Percentiles rank a stretch among this genome's conserved stretches.
Evolutionary conservation across 2,888 invertebrate genomes (phyloP).

Genomic region (Sabatieria punctata): DNA sequence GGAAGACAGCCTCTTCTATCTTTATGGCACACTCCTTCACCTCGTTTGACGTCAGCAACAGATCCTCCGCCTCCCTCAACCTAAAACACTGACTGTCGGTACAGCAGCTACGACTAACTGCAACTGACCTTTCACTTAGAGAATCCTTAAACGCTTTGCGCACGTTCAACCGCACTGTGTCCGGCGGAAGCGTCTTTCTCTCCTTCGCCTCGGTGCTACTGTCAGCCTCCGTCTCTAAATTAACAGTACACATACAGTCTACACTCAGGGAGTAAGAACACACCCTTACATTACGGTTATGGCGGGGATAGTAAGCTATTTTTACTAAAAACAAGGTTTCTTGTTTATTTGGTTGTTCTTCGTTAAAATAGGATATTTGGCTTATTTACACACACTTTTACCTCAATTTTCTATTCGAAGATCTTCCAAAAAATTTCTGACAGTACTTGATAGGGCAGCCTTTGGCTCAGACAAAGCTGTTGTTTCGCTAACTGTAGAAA

Average conservation of each 20-base stretch:
- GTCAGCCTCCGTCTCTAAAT: background rate
- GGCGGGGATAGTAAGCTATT: too few relatives aligned
- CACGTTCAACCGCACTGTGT: conserved; percentile 62
- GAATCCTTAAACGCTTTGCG: conserved; percentile 49
- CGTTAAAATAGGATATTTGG: too few relatives aligned
- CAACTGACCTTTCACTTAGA: conserved; percentile 13
- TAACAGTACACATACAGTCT: background rate
- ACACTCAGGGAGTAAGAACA: too few relatives aligned
- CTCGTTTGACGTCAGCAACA: background rate
- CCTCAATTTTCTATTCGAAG: too few relatives aligned
- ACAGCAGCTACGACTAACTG: too few relatives aligned
- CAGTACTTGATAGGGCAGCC: too few relatives aligned
- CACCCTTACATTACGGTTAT: too few relatives aligned
- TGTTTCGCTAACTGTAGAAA: background rate
- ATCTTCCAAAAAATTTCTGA: too few relatives aligned
- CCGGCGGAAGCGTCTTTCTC: conserved; percentile 31
- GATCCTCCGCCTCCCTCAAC: background rate
- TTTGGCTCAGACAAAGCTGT: too few relatives aligned
- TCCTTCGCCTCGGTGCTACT: background rate
- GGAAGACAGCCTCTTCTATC: background rate
- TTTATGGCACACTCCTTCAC: background rate
- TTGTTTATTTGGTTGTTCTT: too few relatives aligned
- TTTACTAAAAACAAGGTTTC: too few relatives aligned
- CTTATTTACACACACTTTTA: too few relatives aligned
- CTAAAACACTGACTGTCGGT: background rate